A percentile compares a stretch with the other conserved stretches of the same genome.
These are phyloP conservation scores for Sebastes hubbsi DNA, from an alignment of 2,797 vertebrate species.

Conservation along the genomic window DNA sequence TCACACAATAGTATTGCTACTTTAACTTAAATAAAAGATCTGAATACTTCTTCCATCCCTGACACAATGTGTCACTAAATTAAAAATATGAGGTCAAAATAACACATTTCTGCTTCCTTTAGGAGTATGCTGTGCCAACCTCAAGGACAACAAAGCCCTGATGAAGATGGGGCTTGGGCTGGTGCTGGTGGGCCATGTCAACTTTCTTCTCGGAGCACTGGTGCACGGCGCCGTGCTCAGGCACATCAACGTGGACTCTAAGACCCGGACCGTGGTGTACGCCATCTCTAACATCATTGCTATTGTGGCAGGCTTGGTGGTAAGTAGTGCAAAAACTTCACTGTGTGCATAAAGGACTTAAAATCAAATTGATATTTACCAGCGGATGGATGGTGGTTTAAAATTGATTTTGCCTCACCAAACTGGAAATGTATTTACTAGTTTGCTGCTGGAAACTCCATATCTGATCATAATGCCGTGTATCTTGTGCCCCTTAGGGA, in stretches of 20 bases:
- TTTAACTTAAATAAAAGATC: too few relatives aligned
- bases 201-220: conserved; percentile 86
- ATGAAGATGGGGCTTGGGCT: conserved; percentile 94
- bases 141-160: conserved; percentile 86
- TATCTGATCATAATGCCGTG: neutral
- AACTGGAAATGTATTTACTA: neutral
- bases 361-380: neutral
- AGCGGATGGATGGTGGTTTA: neutral
- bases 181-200: conserved; percentile 91
- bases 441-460: neutral
- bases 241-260: conserved; percentile 75
- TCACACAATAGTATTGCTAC: too few relatives aligned
- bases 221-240: conserved; percentile 89
- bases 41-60: too few relatives aligned
- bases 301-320: conserved; percentile 86
- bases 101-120: neutral
- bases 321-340: conserved; percentile 55
- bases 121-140: conserved; percentile 84
- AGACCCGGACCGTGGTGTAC: conserved; percentile 80
- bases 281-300: conserved; percentile 85
- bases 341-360: too few relatives aligned
- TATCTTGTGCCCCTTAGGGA: conserved; percentile 67
- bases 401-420: neutral
- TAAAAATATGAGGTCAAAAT: neutral
- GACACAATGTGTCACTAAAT: neutral